Evolutionary conservation across 2,888 invertebrate genomes (phyloP).

Genomic region (Pogonocherus hispidulus): DNA sequence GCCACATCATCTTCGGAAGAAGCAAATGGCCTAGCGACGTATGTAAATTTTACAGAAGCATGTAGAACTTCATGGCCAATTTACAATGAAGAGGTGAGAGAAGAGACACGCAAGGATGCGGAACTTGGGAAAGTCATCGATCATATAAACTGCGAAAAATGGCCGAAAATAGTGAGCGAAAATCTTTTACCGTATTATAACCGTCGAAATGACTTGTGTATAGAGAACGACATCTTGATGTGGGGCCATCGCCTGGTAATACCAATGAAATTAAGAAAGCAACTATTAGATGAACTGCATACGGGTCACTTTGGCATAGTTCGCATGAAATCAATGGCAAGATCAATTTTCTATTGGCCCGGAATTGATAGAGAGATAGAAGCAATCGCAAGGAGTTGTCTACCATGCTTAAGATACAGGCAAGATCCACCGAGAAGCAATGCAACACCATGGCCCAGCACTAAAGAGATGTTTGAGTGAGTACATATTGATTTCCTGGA

Average conservation of each 20-base stretch:
- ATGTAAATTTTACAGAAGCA: slow-evolving; percentile 15
- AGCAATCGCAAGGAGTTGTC: neutral
- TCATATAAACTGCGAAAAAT: neutral
- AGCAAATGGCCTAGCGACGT: neutral
- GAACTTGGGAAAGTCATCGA: neutral
- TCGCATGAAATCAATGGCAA: neutral
- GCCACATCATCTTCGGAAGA: neutral
- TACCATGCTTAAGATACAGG: neutral
- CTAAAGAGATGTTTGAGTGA: neutral
- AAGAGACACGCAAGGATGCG: neutral
- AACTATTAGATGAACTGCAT: neutral
- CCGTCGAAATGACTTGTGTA: neutral
- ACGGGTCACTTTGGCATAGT: neutral
- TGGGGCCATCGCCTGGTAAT: neutral
- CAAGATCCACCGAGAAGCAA: neutral
- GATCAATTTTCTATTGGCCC: neutral
- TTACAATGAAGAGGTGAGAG: neutral
- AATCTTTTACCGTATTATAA: neutral
- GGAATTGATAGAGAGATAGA: neutral
- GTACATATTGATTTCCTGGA: neutral
- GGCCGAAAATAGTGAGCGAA: slow-evolving; percentile 13
- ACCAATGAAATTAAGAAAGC: neutral
- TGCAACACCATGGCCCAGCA: neutral
- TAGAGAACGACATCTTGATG: too few species aligned
- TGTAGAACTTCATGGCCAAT: slow-evolving; percentile 1